A percentile compares a stretch with the other conserved stretches of the same genome.
Conservation (phyloP, 2,888 invertebrate species). For the Pegoplata infirma region DNA sequence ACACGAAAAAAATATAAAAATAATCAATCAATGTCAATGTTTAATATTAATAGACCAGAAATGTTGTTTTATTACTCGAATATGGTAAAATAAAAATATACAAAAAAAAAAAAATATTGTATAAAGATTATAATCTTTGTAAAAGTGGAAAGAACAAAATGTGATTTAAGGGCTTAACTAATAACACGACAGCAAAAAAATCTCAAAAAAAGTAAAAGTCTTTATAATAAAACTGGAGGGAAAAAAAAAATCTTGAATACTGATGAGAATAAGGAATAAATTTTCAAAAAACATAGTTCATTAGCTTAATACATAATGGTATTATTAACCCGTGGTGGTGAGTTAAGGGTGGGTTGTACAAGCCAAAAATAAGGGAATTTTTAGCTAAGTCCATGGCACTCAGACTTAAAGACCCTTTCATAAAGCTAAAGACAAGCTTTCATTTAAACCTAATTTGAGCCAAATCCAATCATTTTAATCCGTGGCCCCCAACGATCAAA, state of each 20-base stretch:
- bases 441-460: too few relatives aligned
- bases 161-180: constrained; percentile 30
- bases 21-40: constrained; percentile 61
- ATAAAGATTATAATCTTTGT: constrained; percentile 26
- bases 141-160: neutral
- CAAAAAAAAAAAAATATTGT: constrained; percentile 8
- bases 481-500: too few relatives aligned
- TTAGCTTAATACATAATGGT: too few relatives aligned
- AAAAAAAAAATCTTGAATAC: neutral
- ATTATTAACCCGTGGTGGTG: too few relatives aligned
- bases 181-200: neutral
- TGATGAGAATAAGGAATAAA: neutral
- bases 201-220: neutral
- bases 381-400: too few relatives aligned
- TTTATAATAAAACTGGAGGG: neutral
- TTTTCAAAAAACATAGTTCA: too few relatives aligned
- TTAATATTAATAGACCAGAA: constrained; percentile 56
- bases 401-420: too few relatives aligned
- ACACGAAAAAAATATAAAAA: constrained; percentile 10
- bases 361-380: too few relatives aligned
- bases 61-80: constrained; percentile 48
- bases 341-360: too few relatives aligned
- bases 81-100: constrained; percentile 9
- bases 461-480: too few relatives aligned
- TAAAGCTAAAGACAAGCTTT: too few relatives aligned